These are phyloP conservation scores for Miltochrista miniata DNA, from an alignment of 2,888 invertebrate genomes.

Conservation along the genomic window DNA sequence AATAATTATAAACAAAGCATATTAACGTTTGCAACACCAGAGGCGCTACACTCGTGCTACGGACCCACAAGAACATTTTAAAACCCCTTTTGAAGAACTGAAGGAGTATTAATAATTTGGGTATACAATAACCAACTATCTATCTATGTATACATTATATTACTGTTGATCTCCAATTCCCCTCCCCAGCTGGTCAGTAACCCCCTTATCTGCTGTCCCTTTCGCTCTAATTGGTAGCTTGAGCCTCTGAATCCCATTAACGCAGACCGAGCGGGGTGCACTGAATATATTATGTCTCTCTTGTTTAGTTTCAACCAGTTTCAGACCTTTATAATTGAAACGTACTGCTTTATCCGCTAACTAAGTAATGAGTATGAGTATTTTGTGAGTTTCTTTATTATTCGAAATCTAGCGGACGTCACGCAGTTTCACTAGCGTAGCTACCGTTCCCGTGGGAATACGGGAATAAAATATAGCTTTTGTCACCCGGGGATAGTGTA, in stretches of 20 bases:
- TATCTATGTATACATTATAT: background rate
- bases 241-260: constrained; percentile 76
- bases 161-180: constrained; percentile 23
- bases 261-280: constrained; percentile 54
- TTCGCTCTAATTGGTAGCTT: constrained; percentile 70
- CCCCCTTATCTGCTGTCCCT: constrained; percentile 43
- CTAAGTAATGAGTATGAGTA: constrained; percentile 50
- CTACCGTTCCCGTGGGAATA: no score
- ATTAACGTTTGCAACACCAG: no score
- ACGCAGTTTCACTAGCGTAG: no score
- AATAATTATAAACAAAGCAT: no score
- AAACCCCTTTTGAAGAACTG: no score
- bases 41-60: no score
- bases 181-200: constrained; percentile 34
- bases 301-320: constrained; percentile 66
- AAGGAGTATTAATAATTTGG: no score
- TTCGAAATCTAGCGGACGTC: no score
- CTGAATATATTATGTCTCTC: constrained; percentile 72
- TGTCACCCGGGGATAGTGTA: no score
- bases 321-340: constrained; percentile 69
- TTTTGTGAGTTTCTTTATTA: constrained; percentile 22
- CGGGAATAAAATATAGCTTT: no score
- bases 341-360: constrained; percentile 61
- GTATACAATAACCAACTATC: no score
- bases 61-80: no score